These are phyloP conservation scores for Nothocercus julius DNA, from an alignment of 2,113 vertebrate genomes.

Conservation along the genomic window DNA sequence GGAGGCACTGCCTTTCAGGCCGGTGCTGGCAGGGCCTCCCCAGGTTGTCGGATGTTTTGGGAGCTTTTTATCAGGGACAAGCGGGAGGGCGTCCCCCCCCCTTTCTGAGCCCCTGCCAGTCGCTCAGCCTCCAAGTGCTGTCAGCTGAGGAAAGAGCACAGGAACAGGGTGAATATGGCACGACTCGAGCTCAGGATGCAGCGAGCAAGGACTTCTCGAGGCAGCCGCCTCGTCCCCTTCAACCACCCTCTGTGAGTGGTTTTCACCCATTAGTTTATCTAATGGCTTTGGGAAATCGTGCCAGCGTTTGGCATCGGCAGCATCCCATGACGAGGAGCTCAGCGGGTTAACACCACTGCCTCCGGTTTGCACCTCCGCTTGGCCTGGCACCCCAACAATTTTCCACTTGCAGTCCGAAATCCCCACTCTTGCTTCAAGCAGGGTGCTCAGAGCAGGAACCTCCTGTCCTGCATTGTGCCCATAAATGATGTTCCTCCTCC, in stretches of 20 bases:
- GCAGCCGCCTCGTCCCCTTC: background rate
- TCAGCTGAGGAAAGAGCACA: background rate
- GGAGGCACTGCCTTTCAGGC: rapidly evolving
- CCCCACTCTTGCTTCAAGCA: background rate
- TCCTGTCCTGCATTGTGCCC: background rate
- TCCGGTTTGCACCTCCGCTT: background rate
- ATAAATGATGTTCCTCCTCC: too few species aligned
- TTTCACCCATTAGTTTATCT: conserved; percentile 5
- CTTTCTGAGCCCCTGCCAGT: rapidly evolving
- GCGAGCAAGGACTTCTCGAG: background rate
- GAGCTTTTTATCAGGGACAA: background rate
- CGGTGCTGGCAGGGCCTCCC: background rate
- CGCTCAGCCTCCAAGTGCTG: background rate
- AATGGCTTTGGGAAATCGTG: background rate
- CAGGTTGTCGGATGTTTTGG: background rate
- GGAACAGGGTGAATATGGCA: background rate
- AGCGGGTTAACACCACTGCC: background rate
- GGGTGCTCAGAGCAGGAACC: background rate
- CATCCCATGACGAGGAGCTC: background rate
- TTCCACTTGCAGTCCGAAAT: background rate
- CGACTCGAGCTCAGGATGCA: background rate
- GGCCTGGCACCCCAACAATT: background rate
- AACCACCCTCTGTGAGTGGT: rapidly evolving
- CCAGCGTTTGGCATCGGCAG: rapidly evolving
- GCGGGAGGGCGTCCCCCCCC: too few species aligned